Evolutionary conservation across 2,113 vertebrate genomes (phyloP).

Genomic region (Upupa epops): DNA sequence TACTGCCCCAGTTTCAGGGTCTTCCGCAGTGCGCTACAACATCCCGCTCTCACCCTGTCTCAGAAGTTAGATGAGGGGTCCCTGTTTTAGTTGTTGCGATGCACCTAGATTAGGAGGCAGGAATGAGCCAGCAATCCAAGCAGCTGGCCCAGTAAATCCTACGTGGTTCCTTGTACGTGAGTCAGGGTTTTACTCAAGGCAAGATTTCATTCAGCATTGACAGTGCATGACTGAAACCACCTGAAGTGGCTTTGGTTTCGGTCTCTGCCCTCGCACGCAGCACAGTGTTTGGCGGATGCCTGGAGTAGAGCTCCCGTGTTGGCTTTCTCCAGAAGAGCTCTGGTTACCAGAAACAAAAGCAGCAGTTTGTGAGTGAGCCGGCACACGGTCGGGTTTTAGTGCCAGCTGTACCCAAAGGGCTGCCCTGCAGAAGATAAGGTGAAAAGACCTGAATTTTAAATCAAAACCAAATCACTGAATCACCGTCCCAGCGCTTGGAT

Average conservation of each 20-base stretch:
- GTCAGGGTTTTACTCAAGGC: neutral
- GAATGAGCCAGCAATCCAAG: neutral
- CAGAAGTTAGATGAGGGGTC: neutral
- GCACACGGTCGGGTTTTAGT: no score
- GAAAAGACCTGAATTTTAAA: neutral
- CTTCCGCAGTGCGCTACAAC: neutral
- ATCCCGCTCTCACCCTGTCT: neutral
- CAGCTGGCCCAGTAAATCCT: neutral
- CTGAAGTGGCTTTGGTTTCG: neutral
- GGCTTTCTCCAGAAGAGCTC: neutral
- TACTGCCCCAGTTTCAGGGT: neutral
- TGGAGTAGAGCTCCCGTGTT: neutral
- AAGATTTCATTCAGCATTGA: neutral
- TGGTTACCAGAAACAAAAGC: neutral
- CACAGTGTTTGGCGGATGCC: neutral
- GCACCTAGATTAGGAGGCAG: neutral
- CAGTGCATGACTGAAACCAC: neutral
- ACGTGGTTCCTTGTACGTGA: fast-evolving
- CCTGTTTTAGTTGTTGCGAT: neutral
- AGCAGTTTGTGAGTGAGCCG: neutral
- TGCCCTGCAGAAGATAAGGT: neutral
- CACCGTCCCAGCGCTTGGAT: neutral
- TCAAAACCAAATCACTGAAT: neutral
- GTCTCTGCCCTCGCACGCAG: neutral
- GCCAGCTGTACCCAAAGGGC: neutral